phyloP scores from a whole-genome alignment of 2,888 invertebrate species.

The Agrochola litura region DNA sequence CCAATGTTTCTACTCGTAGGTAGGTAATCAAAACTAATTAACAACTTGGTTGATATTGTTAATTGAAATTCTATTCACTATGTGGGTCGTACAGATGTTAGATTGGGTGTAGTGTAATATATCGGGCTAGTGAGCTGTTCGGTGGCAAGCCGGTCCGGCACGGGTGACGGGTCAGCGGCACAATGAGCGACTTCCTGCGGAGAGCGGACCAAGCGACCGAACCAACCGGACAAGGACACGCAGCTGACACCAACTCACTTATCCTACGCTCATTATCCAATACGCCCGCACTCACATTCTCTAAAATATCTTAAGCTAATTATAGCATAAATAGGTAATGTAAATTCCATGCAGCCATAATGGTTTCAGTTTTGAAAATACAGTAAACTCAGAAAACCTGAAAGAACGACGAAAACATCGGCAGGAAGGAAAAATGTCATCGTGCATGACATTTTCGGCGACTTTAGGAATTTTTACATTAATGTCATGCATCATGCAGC shows the following conservation, averaged over 20 bases:
- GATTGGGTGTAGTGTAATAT: slow-evolving; percentile 44
- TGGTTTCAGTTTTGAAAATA: background rate
- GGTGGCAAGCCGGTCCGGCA: slow-evolving; percentile 64
- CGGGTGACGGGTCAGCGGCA: slow-evolving; percentile 86
- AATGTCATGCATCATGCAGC: no score
- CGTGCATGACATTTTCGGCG: background rate
- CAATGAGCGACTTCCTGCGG: slow-evolving; percentile 88
- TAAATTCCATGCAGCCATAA: background rate
- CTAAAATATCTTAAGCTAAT: slow-evolving; percentile 17
- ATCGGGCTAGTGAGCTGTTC: slow-evolving; percentile 32
- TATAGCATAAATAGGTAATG: background rate
- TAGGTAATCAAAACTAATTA: slow-evolving; percentile 26
- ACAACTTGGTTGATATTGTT: slow-evolving; percentile 36
- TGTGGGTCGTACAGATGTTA: slow-evolving; percentile 46
- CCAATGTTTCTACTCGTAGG: background rate
- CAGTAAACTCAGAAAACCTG: background rate
- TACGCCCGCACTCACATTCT: slow-evolving; percentile 34
- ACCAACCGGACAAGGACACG: slow-evolving; percentile 81
- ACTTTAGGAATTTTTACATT: no score
- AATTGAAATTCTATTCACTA: slow-evolving; percentile 43
- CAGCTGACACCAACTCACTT: slow-evolving; percentile 79
- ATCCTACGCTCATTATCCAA: slow-evolving; percentile 72
- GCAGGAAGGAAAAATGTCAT: background rate
- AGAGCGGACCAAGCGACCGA: slow-evolving; percentile 72
- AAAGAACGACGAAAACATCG: background rate